Conservation (phyloP, 2,113 vertebrate genomes). For the Gambusia affinis region DNA sequence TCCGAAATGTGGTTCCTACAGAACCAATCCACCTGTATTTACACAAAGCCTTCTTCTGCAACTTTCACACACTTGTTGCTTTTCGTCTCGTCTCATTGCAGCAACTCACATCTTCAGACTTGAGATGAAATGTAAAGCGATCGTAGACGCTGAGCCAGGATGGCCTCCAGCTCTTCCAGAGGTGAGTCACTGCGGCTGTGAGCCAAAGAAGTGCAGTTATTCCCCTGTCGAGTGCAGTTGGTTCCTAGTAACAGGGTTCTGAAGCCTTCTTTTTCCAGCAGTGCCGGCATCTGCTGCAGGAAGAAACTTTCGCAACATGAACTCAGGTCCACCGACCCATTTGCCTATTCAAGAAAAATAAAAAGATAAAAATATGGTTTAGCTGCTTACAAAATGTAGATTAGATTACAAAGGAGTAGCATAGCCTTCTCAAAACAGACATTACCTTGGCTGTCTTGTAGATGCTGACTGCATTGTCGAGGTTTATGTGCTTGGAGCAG, state of each 20-base stretch:
- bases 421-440: neutral
- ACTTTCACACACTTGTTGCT: neutral
- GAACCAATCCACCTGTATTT: neutral
- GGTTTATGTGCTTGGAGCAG: slow-evolving; percentile 87
- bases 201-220: slow-evolving; percentile 40
- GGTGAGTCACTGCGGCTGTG: slow-evolving; percentile 81
- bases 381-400: neutral
- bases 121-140: slow-evolving; percentile 87
- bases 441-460: slow-evolving; percentile 95
- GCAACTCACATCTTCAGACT: slow-evolving; percentile 79
- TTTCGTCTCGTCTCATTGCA: slow-evolving; percentile 16
- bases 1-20: neutral
- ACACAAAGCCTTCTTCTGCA: neutral
- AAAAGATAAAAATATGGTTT: neutral
- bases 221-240: slow-evolving; percentile 78
- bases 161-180: slow-evolving; percentile 86
- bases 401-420: neutral
- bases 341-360: slow-evolving; percentile 76
- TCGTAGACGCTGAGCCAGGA: slow-evolving; percentile 86
- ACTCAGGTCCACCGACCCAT: slow-evolving; percentile 87
- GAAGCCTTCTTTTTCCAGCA: slow-evolving; percentile 90
- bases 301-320: slow-evolving; percentile 93
- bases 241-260: slow-evolving; percentile 84
- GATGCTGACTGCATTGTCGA: slow-evolving; percentile 89
- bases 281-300: slow-evolving; percentile 89